Conservation (phyloP, 2,888 invertebrate genomes). For the Rhabditophanes sp. region DNA sequence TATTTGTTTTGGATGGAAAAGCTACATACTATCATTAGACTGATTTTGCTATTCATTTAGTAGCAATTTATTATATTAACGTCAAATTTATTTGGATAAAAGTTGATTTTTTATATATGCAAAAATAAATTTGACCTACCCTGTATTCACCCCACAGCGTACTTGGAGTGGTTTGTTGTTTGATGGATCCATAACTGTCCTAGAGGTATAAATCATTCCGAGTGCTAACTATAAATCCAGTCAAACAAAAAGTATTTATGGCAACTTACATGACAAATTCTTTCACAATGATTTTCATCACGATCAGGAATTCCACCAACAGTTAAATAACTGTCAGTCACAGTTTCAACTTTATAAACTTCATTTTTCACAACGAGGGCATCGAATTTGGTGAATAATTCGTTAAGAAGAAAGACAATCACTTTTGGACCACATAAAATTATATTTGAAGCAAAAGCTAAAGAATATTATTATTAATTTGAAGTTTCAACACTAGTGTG, state of each 20-base stretch:
- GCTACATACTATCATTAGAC: too few relatives aligned
- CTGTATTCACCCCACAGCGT: slow-evolving; percentile 29
- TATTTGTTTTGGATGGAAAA: too few relatives aligned
- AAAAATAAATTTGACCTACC: not conserved
- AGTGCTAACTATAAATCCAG: too few relatives aligned
- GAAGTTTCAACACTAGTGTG: too few relatives aligned
- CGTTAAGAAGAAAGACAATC: slow-evolving; percentile 28
- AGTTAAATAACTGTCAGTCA: slow-evolving; percentile 11
- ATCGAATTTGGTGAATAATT: slow-evolving; percentile 31
- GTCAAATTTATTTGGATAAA: too few relatives aligned
- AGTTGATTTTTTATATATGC: too few relatives aligned
- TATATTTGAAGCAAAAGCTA: too few relatives aligned
- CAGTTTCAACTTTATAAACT: slow-evolving; percentile 14
- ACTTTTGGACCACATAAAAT: slow-evolving; percentile 33
- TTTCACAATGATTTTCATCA: slow-evolving; percentile 28
- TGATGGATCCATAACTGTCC: slow-evolving; percentile 30
- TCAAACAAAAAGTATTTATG: too few relatives aligned
- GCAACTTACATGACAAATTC: slow-evolving; percentile 40
- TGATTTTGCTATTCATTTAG: too few relatives aligned
- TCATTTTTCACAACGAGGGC: too few relatives aligned
- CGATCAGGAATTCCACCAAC: slow-evolving; percentile 8
- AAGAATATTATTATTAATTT: slow-evolving; percentile 44
- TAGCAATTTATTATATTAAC: too few relatives aligned
- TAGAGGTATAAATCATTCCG: slow-evolving; percentile 42
- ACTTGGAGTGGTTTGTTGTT: slow-evolving; percentile 18